These are phyloP conservation scores for Hemicrepidius hirtus DNA, from an alignment of 2,888 invertebrate species.

Conservation along the genomic window DNA sequence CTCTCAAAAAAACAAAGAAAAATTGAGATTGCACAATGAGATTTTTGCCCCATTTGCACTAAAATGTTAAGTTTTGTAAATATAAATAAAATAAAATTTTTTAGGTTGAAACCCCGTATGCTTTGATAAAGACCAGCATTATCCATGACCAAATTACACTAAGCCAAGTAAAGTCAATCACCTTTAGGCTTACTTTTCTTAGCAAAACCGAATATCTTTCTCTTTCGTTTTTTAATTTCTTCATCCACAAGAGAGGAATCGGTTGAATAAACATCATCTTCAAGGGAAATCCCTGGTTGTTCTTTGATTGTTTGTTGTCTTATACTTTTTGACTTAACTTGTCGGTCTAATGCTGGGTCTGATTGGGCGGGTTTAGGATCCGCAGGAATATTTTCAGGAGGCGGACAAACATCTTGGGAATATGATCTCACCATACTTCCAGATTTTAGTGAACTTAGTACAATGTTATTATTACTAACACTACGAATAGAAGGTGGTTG, in stretches of 20 bases:
- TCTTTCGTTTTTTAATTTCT: slow-evolving; percentile 76
- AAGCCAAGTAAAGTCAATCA: slow-evolving; percentile 50
- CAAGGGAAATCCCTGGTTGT: slow-evolving; percentile 66
- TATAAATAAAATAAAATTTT: slow-evolving; percentile 1
- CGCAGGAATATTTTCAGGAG: slow-evolving; percentile 60
- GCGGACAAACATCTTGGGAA: slow-evolving; percentile 73
- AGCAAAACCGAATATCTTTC: slow-evolving; percentile 76
- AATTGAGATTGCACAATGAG: slow-evolving; percentile 16
- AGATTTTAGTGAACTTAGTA: slow-evolving; percentile 55
- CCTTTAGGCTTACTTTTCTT: slow-evolving; percentile 75
- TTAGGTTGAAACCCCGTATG: slow-evolving; percentile 3
- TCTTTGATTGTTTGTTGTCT: slow-evolving; percentile 65
- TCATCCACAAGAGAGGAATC: slow-evolving; percentile 83
- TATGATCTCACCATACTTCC: slow-evolving; percentile 71
- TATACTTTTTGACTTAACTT: slow-evolving; percentile 42
- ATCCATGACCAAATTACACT: slow-evolving; percentile 45
- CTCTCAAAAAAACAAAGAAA: slow-evolving; percentile 23
- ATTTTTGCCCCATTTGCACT: slow-evolving; percentile 6
- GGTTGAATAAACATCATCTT: slow-evolving; percentile 81
- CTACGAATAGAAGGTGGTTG: slow-evolving; percentile 61
- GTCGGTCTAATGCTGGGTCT: slow-evolving; percentile 71
- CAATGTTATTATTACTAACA: slow-evolving; percentile 67
- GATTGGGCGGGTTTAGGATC: slow-evolving; percentile 73
- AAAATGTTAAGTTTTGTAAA: background rate
- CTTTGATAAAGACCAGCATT: slow-evolving; percentile 24